A percentile compares a stretch with the other conserved stretches of the same genome.
Conservation (phyloP, 2,797 vertebrate genomes). For the Macropus fuliginosus region DNA sequence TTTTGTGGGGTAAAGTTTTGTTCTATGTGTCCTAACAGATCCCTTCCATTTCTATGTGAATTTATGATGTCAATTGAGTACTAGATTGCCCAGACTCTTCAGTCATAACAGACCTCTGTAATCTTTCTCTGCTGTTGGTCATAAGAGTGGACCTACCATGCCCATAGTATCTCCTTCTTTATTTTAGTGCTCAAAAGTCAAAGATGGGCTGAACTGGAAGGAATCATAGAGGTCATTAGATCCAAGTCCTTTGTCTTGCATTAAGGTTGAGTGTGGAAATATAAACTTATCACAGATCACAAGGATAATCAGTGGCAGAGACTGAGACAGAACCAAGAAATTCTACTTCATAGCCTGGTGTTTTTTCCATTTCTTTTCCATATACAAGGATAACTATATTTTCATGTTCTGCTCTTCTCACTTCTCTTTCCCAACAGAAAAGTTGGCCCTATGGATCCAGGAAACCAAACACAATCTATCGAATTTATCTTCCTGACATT, state of each 20-base stretch:
- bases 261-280: neutral
- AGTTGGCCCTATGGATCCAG: too few relatives aligned
- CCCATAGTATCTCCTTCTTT: neutral
- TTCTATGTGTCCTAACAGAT: neutral
- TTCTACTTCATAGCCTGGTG: neutral
- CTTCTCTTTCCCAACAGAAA: too few relatives aligned
- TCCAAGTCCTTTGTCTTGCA: neutral
- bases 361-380: neutral
- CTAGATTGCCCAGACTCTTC: neutral
- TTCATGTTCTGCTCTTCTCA: too few relatives aligned
- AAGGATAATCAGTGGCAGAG: neutral
- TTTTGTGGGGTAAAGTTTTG: neutral
- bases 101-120: neutral
- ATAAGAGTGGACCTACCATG: neutral
- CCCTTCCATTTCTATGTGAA: neutral
- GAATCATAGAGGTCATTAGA: neutral
- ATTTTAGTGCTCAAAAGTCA: neutral
- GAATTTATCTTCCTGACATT: too few relatives aligned
- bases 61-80: neutral
- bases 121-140: neutral
- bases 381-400: neutral
- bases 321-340: neutral
- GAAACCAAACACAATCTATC: too few relatives aligned
- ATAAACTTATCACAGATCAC: neutral
- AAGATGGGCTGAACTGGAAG: neutral